Evolutionary conservation across 2,888 invertebrate species (phyloP).

Genomic region (Coremacera marginata): DNA sequence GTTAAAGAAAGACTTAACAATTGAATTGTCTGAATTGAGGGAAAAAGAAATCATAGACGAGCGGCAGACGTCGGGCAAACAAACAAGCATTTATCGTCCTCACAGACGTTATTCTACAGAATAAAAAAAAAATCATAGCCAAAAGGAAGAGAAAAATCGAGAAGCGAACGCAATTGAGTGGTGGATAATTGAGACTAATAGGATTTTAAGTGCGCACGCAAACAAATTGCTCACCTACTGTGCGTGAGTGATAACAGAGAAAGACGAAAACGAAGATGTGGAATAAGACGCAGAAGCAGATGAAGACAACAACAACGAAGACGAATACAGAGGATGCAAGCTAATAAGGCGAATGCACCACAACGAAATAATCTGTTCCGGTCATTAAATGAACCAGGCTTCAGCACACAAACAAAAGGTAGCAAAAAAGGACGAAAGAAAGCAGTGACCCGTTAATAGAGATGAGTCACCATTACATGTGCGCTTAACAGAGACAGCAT

Average conservation of each 20-base stretch:
- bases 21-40: constrained; percentile 20
- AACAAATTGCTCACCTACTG: constrained; percentile 61
- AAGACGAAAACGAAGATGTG: constrained; percentile 7
- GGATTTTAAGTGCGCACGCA: constrained; percentile 66
- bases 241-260: constrained; percentile 50
- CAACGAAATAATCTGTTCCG: constrained; percentile 57
- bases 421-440: constrained; percentile 8
- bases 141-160: constrained; percentile 1
- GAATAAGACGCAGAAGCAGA: constrained; percentile 5
- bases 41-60: not conserved
- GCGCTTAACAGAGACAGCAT: not conserved
- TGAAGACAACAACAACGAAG: constrained; percentile 7
- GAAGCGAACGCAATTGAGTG: constrained; percentile 59
- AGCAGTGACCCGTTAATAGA: not conserved
- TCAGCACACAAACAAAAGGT: not conserved
- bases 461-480: constrained; percentile 9
- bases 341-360: constrained; percentile 1
- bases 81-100: not conserved
- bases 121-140: constrained; percentile 20
- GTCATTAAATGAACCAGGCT: constrained; percentile 60
- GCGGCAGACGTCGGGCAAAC: constrained; percentile 33
- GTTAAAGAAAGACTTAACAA: not conserved
- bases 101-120: constrained; percentile 7
- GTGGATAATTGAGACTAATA: constrained; percentile 66
- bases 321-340: not conserved